Conservation (phyloP, 1,140 invertebrate species). For the Drosophila sechellia region DNA sequence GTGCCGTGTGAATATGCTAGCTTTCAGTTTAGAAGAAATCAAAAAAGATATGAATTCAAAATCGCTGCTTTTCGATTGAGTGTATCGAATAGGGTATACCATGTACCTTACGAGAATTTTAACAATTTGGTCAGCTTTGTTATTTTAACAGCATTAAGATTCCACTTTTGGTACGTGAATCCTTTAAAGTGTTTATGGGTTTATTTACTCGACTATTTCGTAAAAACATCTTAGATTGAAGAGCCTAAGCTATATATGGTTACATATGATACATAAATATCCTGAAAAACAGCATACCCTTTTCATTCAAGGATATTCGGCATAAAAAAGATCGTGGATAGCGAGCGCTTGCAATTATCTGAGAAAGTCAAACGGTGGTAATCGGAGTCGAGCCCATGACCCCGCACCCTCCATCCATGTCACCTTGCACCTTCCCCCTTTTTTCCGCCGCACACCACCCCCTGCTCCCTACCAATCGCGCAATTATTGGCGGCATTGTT, state of each 20-base stretch:
- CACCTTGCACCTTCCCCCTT: slow-evolving; percentile 25
- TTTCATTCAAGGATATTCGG: neutral
- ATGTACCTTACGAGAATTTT: neutral
- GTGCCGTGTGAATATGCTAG: slow-evolving; percentile 75
- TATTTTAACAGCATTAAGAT: no score
- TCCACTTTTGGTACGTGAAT: no score
- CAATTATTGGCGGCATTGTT: slow-evolving; percentile 82
- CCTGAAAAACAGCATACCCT: neutral
- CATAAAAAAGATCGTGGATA: slow-evolving; percentile 10
- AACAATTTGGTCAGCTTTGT: no score
- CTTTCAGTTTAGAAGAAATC: slow-evolving; percentile 64
- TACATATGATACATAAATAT: no score
- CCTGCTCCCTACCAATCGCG: slow-evolving; percentile 62
- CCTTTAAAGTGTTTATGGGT: no score
- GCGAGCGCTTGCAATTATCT: slow-evolving; percentile 44
- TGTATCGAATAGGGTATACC: neutral
- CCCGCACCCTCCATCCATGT: slow-evolving; percentile 19
- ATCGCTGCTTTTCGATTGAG: neutral
- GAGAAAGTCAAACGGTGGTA: slow-evolving; percentile 72
- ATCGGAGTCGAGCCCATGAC: slow-evolving; percentile 56
- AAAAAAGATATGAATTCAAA: slow-evolving; percentile 22
- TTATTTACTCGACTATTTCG: no score
- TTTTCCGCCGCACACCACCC: slow-evolving; percentile 13
- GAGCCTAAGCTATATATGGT: no score
- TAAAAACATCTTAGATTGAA: no score